Evolutionary conservation across 2,797 vertebrate genomes (phyloP), one percentile per base, ranked within the genome.

Genomic region (Poeciliopsis turneri): DNA sequence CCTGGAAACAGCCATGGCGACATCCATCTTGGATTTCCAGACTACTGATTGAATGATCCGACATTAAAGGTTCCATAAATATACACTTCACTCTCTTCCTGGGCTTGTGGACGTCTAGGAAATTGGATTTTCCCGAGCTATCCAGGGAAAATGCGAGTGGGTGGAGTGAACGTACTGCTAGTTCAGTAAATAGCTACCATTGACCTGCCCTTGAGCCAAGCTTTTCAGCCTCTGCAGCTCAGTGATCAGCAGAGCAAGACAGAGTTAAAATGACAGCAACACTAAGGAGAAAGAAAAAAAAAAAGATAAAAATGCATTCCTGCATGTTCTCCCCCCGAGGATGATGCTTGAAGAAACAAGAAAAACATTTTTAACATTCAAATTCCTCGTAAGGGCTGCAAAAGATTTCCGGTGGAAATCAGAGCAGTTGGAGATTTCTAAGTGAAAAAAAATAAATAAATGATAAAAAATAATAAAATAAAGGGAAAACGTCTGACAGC

Each of bases 191-290:
- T 85, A 81, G 73, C 39, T 53, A 47, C n/a, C 73, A 82, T 80
- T 88, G 87, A 89, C 46, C 53, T 84, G 72, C 82, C 84, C 85
- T 88, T 82, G 81, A 86, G 84, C 80, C 77, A 83, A 86, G 66
- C 72, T 78, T 72, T 75, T 75, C 85, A 80, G 84, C 76, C 81
- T 80, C 64, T 25, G 66, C 45, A 75, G 75, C 72, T 88, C 33
- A 80, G 49, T 78, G 79, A 85, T 86, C 78, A 86, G 57, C 49
- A 68, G 9, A 76, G 78, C 83, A 74, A 33, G 53, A 49, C 57
- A 25, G 39, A 55, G 64, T 18, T 61, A 47, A 57, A 80, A 47
- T 69, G 41, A 49, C 13, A 45, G 57, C 33, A 76, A 16, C 46
- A 2, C 41, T 33, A 57, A 80, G 23, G 59, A 61, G 23, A 78